A percentile compares a stretch with the other conserved stretches of the same genome.
These are phyloP conservation scores for Nebria salina DNA, from an alignment of 2,888 invertebrate species.

Conservation along the genomic window DNA sequence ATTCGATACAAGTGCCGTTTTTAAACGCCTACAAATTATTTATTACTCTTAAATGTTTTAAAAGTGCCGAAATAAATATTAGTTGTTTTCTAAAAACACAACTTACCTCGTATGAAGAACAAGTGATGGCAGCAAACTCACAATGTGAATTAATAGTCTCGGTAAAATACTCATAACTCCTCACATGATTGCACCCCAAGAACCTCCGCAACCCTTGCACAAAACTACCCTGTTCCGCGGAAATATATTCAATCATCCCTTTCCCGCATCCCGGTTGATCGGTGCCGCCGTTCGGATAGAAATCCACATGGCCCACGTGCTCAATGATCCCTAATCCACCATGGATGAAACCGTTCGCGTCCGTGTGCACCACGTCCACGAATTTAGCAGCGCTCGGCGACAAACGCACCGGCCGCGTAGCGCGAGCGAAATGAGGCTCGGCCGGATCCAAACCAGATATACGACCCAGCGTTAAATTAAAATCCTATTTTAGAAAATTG, in stretches of 20 bases:
- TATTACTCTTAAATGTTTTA: conserved; percentile 19
- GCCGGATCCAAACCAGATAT: conserved; percentile 93
- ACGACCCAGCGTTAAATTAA: conserved; percentile 76
- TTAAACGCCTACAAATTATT: conserved; percentile 68
- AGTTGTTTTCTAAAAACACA: not conserved
- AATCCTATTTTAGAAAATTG: conserved; percentile 62
- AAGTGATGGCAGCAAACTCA: conserved; percentile 80
- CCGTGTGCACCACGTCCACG: conserved; percentile 92
- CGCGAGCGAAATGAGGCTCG: conserved; percentile 88
- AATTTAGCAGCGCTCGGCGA: conserved; percentile 88
- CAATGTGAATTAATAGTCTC: conserved; percentile 85
- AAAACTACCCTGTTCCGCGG: conserved; percentile 71
- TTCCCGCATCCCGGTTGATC: conserved; percentile 77
- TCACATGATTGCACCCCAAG: conserved; percentile 87
- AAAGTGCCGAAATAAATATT: not conserved
- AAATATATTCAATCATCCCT: conserved; percentile 72
- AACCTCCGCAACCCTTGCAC: conserved; percentile 73
- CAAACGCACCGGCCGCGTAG: conserved; percentile 81
- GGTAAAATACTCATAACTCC: conserved; percentile 83
- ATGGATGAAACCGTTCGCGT: conserved; percentile 79
- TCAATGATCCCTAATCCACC: conserved; percentile 84
- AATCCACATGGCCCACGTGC: conserved; percentile 88
- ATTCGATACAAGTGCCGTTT: conserved; percentile 76
- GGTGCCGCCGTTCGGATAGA: conserved; percentile 89
- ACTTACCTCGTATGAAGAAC: conserved; percentile 78